These are phyloP conservation scores for Perca fluviatilis DNA, from an alignment of 2,113 vertebrate genomes.

Conservation along the genomic window DNA sequence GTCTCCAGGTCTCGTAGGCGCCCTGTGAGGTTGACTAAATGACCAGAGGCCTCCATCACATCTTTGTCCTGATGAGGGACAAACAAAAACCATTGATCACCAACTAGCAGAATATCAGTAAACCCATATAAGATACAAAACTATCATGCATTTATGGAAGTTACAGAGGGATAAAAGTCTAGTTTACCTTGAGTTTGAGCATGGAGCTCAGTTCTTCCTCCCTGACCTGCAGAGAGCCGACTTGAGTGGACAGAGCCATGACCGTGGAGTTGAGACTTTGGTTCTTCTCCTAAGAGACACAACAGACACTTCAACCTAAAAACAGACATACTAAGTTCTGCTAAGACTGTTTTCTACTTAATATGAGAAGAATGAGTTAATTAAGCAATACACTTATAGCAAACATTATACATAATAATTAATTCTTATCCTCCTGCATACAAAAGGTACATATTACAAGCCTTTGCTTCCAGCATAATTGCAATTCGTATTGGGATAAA, in stretches of 20 bases:
- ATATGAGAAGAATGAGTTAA: not conserved
- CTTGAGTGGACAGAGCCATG: conserved; percentile 86
- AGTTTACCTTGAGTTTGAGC: conserved; percentile 91
- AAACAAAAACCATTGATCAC: not conserved
- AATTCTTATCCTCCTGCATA: not conserved
- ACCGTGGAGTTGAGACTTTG: conserved; percentile 86
- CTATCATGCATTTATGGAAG: not conserved
- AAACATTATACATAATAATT: not conserved
- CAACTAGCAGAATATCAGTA: not conserved
- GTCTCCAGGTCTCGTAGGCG: conserved; percentile 83
- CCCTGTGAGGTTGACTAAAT: conserved; percentile 84
- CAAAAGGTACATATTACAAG: too few species aligned
- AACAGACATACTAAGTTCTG: not conserved
- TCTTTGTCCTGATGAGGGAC: conserved; percentile 86
- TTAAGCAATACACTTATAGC: too few species aligned
- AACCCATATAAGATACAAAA: not conserved
- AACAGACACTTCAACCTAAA: not conserved
- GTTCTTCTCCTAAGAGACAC: conserved; percentile 86
- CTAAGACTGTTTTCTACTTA: not conserved
- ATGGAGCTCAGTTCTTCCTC: conserved; percentile 90
- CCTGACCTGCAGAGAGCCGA: conserved; percentile 89
- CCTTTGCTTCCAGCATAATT: too few species aligned
- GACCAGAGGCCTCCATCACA: conserved; percentile 86
- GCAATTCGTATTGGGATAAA: too few species aligned
- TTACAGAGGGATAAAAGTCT: too few species aligned